Percentiles rank a stretch among this genome's conserved stretches.
Conservation (phyloP, 2,797 vertebrate species). For the Phaenicophaeus curvirostris region DNA sequence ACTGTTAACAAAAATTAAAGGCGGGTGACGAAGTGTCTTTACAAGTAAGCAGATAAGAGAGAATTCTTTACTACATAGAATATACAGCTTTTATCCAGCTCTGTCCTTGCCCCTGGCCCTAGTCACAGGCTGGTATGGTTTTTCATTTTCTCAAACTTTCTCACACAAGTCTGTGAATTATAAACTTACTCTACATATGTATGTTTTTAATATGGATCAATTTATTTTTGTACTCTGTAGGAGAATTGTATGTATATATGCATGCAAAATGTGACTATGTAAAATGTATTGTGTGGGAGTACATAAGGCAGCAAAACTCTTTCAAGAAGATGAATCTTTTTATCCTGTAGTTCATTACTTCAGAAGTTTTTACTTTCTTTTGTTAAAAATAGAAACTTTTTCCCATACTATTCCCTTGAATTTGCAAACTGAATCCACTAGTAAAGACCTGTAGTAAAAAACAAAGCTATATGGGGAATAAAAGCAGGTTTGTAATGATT, state of each 20-base stretch:
- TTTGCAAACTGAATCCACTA: constrained; percentile 33
- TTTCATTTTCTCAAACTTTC: constrained; percentile 56
- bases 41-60: background rate
- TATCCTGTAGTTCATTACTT: constrained; percentile 54
- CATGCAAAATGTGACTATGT: constrained; percentile 66
- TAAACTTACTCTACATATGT: no score
- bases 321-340: constrained; percentile 63
- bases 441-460: background rate
- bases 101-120: background rate
- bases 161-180: constrained; percentile 51
- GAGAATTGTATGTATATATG: constrained; percentile 59
- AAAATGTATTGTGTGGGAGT: constrained; percentile 66
- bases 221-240: constrained; percentile 62
- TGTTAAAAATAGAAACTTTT: constrained; percentile 70
- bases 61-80: background rate
- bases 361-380: constrained; percentile 52
- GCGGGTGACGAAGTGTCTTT: background rate
- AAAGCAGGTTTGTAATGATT: constrained; percentile 6
- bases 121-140: background rate
- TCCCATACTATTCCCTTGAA: constrained; percentile 14
- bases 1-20: background rate
- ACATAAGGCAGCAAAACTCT: constrained; percentile 46
- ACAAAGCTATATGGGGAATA: background rate
- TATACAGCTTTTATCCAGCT: background rate
- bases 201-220: constrained; percentile 37